phyloP scores from a whole-genome alignment of 2,888 invertebrate genomes.

The Sarcophaga carnaria region DNA sequence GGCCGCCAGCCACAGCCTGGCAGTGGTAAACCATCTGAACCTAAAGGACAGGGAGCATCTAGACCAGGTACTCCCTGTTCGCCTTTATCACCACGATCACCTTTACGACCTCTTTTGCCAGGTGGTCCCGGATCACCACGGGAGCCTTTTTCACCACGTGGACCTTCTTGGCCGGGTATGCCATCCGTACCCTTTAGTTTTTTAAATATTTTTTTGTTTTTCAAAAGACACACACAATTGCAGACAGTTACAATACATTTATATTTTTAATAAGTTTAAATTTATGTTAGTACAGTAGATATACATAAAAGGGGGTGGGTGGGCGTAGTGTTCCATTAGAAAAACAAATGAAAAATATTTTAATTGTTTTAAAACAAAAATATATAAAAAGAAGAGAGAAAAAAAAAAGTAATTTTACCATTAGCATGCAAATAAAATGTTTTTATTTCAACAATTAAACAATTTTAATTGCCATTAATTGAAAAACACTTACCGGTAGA shows the following conservation, averaged over 20 bases:
- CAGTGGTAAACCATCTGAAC: conserved; percentile 96
- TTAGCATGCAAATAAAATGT: conserved; percentile 46
- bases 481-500: conserved; percentile 88
- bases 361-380: neutral
- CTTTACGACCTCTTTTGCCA: conserved; percentile 95
- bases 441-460: conserved; percentile 18
- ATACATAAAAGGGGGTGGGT: too few species aligned
- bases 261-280: conserved; percentile 20
- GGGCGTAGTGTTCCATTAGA: conserved; percentile 64
- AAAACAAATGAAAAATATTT: conserved; percentile 68
- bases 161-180: conserved; percentile 95
- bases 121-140: conserved; percentile 90
- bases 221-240: conserved; percentile 48
- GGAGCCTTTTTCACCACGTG: conserved; percentile 94
- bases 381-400: conserved; percentile 17
- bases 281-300: neutral
- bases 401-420: conserved; percentile 37
- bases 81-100: conserved; percentile 95
- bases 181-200: conserved; percentile 92
- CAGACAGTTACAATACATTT: conserved; percentile 44
- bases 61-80: conserved; percentile 98
- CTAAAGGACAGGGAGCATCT: conserved; percentile 99
- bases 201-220: conserved; percentile 15
- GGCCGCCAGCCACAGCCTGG: conserved; percentile 98
- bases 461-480: conserved; percentile 19